Base-by-base conservation (phyloP, 1,140 invertebrate genomes). In the fruit fly (Drosophila melanogaster) region DNA sequence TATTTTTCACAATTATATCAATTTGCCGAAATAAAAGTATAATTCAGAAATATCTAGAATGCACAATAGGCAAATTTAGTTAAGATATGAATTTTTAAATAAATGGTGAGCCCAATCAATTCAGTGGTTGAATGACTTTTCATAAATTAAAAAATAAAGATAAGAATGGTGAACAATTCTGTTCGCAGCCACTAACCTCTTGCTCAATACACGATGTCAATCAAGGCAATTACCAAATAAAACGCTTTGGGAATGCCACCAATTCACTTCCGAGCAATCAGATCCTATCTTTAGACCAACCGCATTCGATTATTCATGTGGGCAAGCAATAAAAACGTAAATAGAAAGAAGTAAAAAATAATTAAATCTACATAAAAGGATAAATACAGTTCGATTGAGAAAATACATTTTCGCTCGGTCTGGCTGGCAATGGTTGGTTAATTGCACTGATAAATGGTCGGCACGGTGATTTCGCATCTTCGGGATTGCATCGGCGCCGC, bases 391-490 rank as follows among this genome's bases (percentile, higher is more conserved):
- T 51, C 35, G 57, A 61, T 78, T 79, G 69, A 65, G 64, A 51
- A 66, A 30, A 30, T 30, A 8, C 2, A 61, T 56, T 59, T 41
- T 59, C 10, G 14, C 17, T 53, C 49, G 64, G 41, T 38, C 53
- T 84, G 49, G 56, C 79, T 77, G 84, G 66, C 65, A 80, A 64
- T 79, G 66, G 83, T 50, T 50, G 71, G 83, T 50, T 50, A 83
- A 87, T 72, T 77, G 79, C 77, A 54, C 71, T 89, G 84, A 79
- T 72, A 87, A 89, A 89, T 87, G 67, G 56, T 58, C 60, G 62
- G 58, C 50, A 65, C 60, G 84, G 58, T 47, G 72, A 79, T 89
- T 80, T 89, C 72, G 69, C 64, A 89, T 89, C 79, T 89, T 87
- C 84, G 61, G 54, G 43, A 62, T 19, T 33, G 49, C 47, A 57